Percentiles rank a stretch among this genome's conserved stretches.
Conservation (phyloP, 2,797 vertebrate species). For the Rhincodon typus region DNA sequence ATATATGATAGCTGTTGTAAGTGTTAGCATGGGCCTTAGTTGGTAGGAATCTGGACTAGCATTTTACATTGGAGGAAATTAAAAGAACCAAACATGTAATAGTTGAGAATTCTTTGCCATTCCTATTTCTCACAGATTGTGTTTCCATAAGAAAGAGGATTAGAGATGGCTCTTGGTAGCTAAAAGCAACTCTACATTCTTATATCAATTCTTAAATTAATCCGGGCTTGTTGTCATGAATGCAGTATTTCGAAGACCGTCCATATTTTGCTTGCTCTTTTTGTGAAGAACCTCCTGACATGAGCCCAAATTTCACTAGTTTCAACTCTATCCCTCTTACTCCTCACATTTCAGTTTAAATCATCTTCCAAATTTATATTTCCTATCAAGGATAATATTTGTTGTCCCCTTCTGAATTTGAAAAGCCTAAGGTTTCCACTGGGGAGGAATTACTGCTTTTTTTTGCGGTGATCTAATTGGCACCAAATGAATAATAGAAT, state of each 20-base stretch:
- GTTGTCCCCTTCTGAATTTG: not conserved
- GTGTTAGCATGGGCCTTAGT: not conserved
- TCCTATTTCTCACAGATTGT: not conserved
- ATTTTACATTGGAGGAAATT: not conserved
- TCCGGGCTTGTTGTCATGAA: not conserved
- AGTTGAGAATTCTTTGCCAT: not conserved
- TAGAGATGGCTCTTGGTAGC: not conserved
- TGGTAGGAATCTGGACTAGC: not conserved
- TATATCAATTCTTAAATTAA: not conserved
- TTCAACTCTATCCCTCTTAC: not conserved
- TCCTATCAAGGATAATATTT: not conserved
- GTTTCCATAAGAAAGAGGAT: not conserved
- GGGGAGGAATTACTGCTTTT: not conserved
- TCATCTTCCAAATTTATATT: not conserved
- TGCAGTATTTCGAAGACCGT: not conserved
- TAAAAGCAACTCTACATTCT: not conserved
- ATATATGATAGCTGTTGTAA: not conserved
- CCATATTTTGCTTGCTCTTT: not conserved
- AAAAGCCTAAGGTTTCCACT: not conserved
- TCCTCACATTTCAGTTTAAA: not conserved
- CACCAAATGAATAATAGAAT: not conserved
- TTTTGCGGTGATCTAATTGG: not conserved
- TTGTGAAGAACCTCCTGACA: not conserved
- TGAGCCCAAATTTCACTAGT: not conserved
- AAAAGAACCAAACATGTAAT: not conserved